phyloP scores from a whole-genome alignment of 2,888 invertebrate species.

The Lepidochrysops patricia region DNA sequence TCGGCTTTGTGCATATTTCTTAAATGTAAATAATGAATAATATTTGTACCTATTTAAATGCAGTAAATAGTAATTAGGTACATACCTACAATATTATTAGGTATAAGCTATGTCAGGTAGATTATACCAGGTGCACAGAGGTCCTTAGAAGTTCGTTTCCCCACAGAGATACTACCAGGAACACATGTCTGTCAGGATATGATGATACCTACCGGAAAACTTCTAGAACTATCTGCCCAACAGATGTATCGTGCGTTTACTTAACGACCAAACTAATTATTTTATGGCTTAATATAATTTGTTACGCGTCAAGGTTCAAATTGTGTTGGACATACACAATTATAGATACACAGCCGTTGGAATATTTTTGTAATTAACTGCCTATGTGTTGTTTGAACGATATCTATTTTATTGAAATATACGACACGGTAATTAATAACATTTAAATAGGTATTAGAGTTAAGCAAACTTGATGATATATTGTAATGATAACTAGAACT shows the following conservation, averaged over 20 bases:
- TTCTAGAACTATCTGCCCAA: slow-evolving; percentile 10
- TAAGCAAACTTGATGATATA: no score
- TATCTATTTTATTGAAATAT: no score
- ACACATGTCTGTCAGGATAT: background rate
- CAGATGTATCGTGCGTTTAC: slow-evolving; percentile 34
- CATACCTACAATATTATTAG: no score
- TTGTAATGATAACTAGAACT: no score
- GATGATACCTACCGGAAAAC: background rate
- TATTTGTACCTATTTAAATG: no score
- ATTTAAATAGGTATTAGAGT: no score
- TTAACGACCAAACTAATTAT: slow-evolving; percentile 48
- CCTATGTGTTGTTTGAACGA: background rate
- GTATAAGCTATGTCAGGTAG: no score
- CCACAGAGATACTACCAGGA: background rate
- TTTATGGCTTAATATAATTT: slow-evolving; percentile 64
- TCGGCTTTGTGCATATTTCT: no score
- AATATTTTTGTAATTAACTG: background rate
- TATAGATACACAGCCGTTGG: background rate
- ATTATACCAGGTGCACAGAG: background rate
- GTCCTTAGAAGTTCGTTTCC: no score
- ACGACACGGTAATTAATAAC: no score
- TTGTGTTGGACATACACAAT: slow-evolving; percentile 16
- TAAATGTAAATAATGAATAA: no score
- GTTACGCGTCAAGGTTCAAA: slow-evolving; percentile 38
- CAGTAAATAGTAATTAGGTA: no score